Conservation (phyloP, 2,113 vertebrate species). For the Microcebus ravelobensis region DNA sequence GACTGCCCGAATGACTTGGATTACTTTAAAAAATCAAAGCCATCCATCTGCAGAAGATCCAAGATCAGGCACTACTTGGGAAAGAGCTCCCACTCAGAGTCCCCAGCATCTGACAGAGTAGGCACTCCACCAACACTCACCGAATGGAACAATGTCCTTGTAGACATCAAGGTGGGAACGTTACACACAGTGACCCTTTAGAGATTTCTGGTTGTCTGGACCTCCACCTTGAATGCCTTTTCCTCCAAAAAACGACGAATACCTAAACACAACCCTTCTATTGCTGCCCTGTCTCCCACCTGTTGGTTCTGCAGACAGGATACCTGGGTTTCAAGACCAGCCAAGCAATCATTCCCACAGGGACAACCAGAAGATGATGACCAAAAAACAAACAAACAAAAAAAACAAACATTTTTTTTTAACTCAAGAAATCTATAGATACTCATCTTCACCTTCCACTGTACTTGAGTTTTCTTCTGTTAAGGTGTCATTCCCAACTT, state of each 20-base stretch:
- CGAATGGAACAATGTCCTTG: fast-evolving
- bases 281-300: not conserved
- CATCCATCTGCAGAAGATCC: not conserved
- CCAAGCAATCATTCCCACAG: not conserved
- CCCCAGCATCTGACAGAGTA: not conserved
- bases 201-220: not conserved
- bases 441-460: not conserved
- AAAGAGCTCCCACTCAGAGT: not conserved
- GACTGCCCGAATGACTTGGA: not conserved
- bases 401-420: too few relatives aligned
- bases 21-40: not conserved
- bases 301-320: not conserved
- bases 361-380: not conserved
- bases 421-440: not conserved
- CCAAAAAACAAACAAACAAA: not conserved
- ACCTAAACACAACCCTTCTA: not conserved
- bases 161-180: fast-evolving
- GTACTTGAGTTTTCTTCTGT: not conserved
- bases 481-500: not conserved
- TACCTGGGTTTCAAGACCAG: not conserved
- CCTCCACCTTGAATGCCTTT: not conserved
- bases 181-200: fast-evolving
- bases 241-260: not conserved
- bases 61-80: not conserved
- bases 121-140: not conserved